Conservation (phyloP, 2,113 vertebrate species). For the Cryptomyrus ogoouensis region DNA sequence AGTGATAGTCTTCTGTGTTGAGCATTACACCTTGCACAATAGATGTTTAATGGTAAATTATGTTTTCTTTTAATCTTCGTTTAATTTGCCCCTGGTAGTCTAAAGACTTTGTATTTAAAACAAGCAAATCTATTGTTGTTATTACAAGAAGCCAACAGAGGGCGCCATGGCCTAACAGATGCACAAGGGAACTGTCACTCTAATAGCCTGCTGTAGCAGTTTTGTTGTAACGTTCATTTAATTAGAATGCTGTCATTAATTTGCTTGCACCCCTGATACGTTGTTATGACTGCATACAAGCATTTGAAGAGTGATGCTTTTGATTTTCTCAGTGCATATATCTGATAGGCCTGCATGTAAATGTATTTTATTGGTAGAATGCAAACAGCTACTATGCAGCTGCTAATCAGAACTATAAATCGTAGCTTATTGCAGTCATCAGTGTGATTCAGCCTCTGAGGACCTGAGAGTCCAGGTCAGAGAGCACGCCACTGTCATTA, state of each 20-base stretch:
- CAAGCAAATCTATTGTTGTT: not conserved
- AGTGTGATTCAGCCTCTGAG: not conserved
- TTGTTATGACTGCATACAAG: not conserved
- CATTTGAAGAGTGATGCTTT: not conserved
- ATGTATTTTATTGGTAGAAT: not conserved
- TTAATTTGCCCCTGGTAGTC: no score
- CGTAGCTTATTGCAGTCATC: not conserved
- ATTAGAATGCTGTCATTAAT: not conserved
- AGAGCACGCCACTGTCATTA: not conserved
- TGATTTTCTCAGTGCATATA: not conserved
- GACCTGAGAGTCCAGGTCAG: conserved; percentile 4
- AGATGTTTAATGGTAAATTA: not conserved
- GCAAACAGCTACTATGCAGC: not conserved
- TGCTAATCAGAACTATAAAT: conserved; percentile 7
- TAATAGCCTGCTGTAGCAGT: not conserved
- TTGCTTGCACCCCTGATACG: not conserved
- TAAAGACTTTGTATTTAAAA: not conserved
- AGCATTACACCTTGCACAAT: not conserved
- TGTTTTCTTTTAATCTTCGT: not conserved
- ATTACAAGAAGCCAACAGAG: not conserved
- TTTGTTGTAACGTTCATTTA: not conserved
- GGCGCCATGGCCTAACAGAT: not conserved
- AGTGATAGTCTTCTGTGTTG: not conserved
- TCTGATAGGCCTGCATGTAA: not conserved
- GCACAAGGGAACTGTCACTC: not conserved